Evolutionary conservation across 2,888 invertebrate species (phyloP).

Genomic region (Lamproptera curius): DNA sequence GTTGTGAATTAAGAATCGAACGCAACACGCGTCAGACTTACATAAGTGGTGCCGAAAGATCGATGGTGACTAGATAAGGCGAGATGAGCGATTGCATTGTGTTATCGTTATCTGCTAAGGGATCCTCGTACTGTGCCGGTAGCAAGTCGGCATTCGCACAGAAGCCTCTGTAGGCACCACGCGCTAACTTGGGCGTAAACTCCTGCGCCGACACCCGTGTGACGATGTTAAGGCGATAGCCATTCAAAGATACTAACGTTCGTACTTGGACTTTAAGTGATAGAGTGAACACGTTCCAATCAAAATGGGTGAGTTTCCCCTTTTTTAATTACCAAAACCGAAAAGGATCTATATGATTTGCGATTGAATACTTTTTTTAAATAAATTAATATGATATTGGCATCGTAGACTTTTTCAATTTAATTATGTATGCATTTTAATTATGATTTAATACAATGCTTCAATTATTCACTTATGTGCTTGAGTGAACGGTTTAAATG

Average conservation of each 20-base stretch:
- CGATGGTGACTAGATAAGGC: slow-evolving; percentile 61
- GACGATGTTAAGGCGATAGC: slow-evolving; percentile 66
- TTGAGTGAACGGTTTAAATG: too few relatives aligned
- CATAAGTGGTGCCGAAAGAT: slow-evolving; percentile 37
- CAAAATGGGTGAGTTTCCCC: slow-evolving; percentile 63
- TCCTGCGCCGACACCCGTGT: slow-evolving; percentile 37
- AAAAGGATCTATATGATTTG: too few relatives aligned
- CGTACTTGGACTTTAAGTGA: slow-evolving; percentile 59
- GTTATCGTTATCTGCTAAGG: slow-evolving; percentile 72
- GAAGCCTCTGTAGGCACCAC: slow-evolving; percentile 69
- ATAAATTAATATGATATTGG: too few relatives aligned
- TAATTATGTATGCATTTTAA: too few relatives aligned
- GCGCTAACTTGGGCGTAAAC: slow-evolving; percentile 58
- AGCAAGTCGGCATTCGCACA: slow-evolving; percentile 65
- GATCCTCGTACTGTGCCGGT: slow-evolving; percentile 57
- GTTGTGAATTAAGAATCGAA: slow-evolving; percentile 19
- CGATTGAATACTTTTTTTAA: too few relatives aligned
- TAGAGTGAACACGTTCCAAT: slow-evolving; percentile 49
- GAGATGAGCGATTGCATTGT: slow-evolving; percentile 65
- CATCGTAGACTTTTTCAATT: too few relatives aligned
- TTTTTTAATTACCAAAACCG: background rate
- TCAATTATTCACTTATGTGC: too few relatives aligned
- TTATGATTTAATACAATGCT: too few relatives aligned
- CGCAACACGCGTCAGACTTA: slow-evolving; percentile 30
- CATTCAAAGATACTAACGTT: slow-evolving; percentile 43